Percentiles rank a stretch among this genome's conserved stretches.
phyloP scores from a whole-genome alignment of 2,888 invertebrate genomes.

The Dynastes maya region DNA sequence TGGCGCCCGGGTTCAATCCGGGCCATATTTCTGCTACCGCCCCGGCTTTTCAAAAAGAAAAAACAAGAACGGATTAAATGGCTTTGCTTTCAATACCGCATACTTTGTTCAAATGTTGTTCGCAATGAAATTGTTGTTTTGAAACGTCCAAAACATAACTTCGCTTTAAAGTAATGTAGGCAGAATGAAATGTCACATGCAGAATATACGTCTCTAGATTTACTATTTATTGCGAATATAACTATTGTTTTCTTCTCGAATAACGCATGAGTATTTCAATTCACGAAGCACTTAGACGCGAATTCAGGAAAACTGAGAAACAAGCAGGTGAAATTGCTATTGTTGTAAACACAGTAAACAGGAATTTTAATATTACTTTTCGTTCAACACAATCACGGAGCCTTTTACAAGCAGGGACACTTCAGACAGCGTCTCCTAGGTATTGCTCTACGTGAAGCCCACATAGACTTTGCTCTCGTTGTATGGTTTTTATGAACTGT shows the following conservation, averaged over 20 bases:
- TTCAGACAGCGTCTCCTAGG: too few species aligned
- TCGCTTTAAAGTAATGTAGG: constrained; percentile 2
- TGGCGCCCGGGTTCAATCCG: constrained; percentile 41
- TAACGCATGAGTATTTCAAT: not conserved
- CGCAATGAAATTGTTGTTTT: constrained; percentile 23
- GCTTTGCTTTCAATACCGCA: constrained; percentile 19
- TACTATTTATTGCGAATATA: not conserved
- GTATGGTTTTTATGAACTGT: too few species aligned
- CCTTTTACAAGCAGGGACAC: too few species aligned
- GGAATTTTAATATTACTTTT: too few species aligned
- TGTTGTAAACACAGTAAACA: too few species aligned
- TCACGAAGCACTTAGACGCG: not conserved
- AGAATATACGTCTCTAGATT: constrained; percentile 23
- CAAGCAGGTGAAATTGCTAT: too few species aligned
- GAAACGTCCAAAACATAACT: not conserved
- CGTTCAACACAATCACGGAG: too few species aligned
- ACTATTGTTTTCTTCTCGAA: constrained; percentile 17
- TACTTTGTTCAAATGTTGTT: constrained; percentile 29
- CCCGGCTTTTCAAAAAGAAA: constrained; percentile 11
- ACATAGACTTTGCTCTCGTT: too few species aligned
- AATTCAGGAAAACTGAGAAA: not conserved
- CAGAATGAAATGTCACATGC: constrained; percentile 25
- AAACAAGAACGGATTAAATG: constrained; percentile 7
- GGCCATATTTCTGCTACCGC: constrained; percentile 26
- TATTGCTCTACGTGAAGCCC: too few species aligned